These are phyloP conservation scores for Drosophila pseudotakahashii DNA, from an alignment of 2,888 invertebrate species.

Conservation along the genomic window DNA sequence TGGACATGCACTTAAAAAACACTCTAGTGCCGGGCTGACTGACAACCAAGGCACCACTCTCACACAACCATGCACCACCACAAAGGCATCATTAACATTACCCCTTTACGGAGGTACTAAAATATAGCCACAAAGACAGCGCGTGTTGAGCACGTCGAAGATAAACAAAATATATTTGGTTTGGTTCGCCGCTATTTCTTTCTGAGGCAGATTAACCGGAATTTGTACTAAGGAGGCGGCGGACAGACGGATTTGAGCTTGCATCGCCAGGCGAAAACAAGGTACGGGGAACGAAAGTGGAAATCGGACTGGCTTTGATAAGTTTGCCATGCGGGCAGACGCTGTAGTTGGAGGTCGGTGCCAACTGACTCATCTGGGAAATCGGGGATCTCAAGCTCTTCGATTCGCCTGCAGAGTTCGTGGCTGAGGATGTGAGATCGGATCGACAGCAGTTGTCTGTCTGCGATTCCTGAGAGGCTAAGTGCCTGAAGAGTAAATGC, in stretches of 20 bases:
- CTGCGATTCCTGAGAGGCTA: too few species aligned
- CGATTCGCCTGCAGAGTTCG: neutral
- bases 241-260: neutral
- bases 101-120: slow-evolving; percentile 77
- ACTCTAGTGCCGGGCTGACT: neutral
- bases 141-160: slow-evolving; percentile 78
- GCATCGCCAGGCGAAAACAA: too few species aligned
- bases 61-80: slow-evolving; percentile 10
- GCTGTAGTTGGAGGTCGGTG: neutral
- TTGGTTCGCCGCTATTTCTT: slow-evolving; percentile 15
- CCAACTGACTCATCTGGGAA: slow-evolving; percentile 2
- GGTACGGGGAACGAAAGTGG: slow-evolving; percentile 11
- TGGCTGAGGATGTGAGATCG: slow-evolving; percentile 27
- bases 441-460: too few species aligned
- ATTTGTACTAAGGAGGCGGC: slow-evolving; percentile 57
- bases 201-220: slow-evolving; percentile 68
- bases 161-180: slow-evolving; percentile 64
- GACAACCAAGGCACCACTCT: neutral
- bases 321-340: slow-evolving; percentile 23
- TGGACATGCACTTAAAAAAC: slow-evolving; percentile 1
- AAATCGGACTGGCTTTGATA: slow-evolving; percentile 50
- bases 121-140: slow-evolving; percentile 73
- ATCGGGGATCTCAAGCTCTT: neutral
- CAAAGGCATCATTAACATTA: slow-evolving; percentile 73
- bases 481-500: too few species aligned